Evolutionary conservation across 1,140 invertebrate species (phyloP), one percentile per base, ranked within the genome.

Genomic region (Macrotrachela quadricornifera): DNA sequence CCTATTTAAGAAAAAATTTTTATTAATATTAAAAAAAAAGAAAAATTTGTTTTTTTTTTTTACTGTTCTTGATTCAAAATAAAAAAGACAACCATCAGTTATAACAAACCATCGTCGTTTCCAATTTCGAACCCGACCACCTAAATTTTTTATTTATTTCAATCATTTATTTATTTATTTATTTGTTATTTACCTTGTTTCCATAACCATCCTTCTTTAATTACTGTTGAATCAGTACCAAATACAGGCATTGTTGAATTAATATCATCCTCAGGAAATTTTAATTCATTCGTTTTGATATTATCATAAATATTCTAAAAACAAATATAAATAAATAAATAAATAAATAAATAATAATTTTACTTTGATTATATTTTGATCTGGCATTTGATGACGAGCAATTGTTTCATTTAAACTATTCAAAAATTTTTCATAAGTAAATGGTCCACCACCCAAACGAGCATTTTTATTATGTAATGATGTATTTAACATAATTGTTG

Each of bases 401-500:
- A 30, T 30, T 4, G 21, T 30, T 30, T 30, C 21, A 30, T 30
- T 30, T 30, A 30, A 30, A 30, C 21, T 30, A 30, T 30, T 2
- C 2, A 30, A 2, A 30, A 30, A 30, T 30, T 30, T 30, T 30
- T 30, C 21, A 30, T 30, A 30, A 30, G 21, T 30, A 4, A 30
- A 30, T 30, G 21, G 21, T 30, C 21, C 21, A 30, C 21, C 21
- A 30, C 21, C 21, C 8, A 30, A 30, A 4, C 21, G 21, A 30
- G 21, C 91, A 65, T 83, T 90, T 21, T 91, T 88, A 75, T 99
- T 99, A 72, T 99, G 91, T 54, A 99, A 73, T 56, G 85, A 90
- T 39, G 92, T 97, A 71, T 99, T 99, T 58, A 99, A 76, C 91
- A 99, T 99, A 58, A 99, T 97, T 57, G 96, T 94, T 50, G 92